A percentile compares a stretch with the other conserved stretches of the same genome.
Evolutionary conservation across 64 coral and sea anemone genomes (phyloP).

Genomic region (Pachyseris speciosa): DNA sequence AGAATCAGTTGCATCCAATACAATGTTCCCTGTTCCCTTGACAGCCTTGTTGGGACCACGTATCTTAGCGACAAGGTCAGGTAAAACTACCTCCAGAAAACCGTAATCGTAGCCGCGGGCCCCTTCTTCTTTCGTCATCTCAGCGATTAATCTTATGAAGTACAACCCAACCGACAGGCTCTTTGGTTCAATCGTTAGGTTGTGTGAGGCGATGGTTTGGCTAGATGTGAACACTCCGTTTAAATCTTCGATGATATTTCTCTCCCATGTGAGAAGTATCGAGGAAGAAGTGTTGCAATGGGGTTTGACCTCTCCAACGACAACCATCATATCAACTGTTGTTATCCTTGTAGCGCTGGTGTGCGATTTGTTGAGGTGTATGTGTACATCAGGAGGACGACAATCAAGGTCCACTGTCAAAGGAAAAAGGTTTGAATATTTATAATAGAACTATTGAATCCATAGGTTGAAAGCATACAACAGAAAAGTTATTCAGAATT

Average conservation of each 20-base stretch:
- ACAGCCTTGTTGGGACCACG: constrained; percentile 40
- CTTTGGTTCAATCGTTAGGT: constrained; percentile 48
- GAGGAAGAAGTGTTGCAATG: constrained; percentile 53
- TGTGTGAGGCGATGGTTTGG: not conserved
- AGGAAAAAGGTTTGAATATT: not conserved
- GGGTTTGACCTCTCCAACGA: constrained; percentile 21
- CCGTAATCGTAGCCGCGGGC: constrained; percentile 73
- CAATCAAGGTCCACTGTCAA: constrained; percentile 67
- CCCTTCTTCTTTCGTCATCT: constrained; percentile 85
- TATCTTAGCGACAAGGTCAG: constrained; percentile 68
- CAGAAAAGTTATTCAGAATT: no score
- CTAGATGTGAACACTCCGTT: constrained; percentile 60
- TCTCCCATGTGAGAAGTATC: constrained; percentile 63
- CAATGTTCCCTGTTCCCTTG: constrained; percentile 61
- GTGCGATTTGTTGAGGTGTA: constrained; percentile 60
- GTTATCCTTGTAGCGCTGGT: constrained; percentile 47
- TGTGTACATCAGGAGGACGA: constrained; percentile 64
- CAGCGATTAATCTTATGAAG: constrained; percentile 72
- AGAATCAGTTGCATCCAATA: constrained; percentile 65
- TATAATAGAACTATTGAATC: not conserved
- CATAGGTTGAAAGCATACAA: no score
- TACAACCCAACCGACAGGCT: constrained; percentile 55
- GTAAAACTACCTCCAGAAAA: constrained; percentile 60
- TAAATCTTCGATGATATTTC: constrained; percentile 23
- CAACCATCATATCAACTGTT: constrained; percentile 26